Conservation (phyloP, 2,888 invertebrate species). For the Drosophila bunnanda region DNA sequence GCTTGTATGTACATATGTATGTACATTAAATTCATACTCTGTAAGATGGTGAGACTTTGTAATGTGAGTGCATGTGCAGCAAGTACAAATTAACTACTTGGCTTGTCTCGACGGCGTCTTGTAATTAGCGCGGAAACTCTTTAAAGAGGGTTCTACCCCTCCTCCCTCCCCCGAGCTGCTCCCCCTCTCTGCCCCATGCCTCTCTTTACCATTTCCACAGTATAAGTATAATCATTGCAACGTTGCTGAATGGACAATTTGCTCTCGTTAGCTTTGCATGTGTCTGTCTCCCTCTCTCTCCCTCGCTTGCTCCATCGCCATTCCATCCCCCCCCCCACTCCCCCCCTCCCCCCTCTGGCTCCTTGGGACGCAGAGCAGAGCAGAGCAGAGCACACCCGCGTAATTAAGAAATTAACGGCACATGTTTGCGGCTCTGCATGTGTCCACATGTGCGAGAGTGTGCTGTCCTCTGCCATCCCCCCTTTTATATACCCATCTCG, state of each 20-base stretch:
- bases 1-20: neutral
- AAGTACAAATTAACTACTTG: conserved; percentile 72
- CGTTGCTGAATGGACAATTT: conserved; percentile 50
- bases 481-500: conserved; percentile 10
- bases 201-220: conserved; percentile 15
- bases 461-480: conserved; percentile 19
- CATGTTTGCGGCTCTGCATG: conserved; percentile 70
- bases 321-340: conserved; percentile 21
- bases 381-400: conserved; percentile 68
- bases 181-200: neutral
- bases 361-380: conserved; percentile 23
- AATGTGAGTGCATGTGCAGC: conserved; percentile 28
- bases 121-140: conserved; percentile 59
- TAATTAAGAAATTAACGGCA: conserved; percentile 79
- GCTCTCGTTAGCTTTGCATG: conserved; percentile 47
- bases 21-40: conserved; percentile 6
- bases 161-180: neutral
- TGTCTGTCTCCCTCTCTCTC: conserved; percentile 19
- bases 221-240: conserved; percentile 47
- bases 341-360: too few relatives aligned
- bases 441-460: conserved; percentile 40
- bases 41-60: conserved; percentile 10
- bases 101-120: conserved; percentile 63
- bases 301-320: conserved; percentile 23
- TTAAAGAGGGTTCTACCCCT: conserved; percentile 25